phyloP scores from a whole-genome alignment of 2,888 invertebrate genomes.

The Diaperis boleti region DNA sequence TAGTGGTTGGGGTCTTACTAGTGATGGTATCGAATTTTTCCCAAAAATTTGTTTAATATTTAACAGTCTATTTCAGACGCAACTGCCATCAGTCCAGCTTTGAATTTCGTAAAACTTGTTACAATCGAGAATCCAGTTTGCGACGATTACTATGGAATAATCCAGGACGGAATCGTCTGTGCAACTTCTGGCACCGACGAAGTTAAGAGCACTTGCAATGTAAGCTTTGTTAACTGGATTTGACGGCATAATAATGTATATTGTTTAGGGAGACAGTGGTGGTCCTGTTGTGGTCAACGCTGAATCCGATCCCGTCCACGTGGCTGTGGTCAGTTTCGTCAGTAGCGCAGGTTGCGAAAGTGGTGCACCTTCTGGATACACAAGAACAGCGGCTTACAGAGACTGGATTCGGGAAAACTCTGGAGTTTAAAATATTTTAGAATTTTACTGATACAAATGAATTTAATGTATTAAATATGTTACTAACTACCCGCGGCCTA shows the following conservation, averaged over 20 bases:
- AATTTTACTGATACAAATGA: too few relatives aligned
- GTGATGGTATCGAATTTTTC: not conserved
- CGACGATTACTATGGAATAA: not conserved
- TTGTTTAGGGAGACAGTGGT: slow-evolving; percentile 15
- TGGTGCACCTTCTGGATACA: slow-evolving; percentile 7
- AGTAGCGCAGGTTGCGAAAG: not conserved
- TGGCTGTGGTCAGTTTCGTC: slow-evolving; percentile 12
- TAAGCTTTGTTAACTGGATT: slow-evolving; percentile 1
- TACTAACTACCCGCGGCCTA: too few relatives aligned
- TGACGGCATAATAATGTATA: not conserved
- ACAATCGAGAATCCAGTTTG: not conserved
- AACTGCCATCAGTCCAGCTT: not conserved
- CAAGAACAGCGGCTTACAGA: slow-evolving; percentile 4
- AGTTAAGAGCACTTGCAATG: slow-evolving; percentile 5
- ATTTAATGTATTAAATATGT: too few relatives aligned
- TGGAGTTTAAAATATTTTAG: not conserved
- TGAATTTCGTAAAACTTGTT: not conserved
- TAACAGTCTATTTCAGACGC: not conserved
- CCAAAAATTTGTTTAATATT: not conserved
- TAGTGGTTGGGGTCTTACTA: slow-evolving; percentile 13
- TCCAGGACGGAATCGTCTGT: not conserved
- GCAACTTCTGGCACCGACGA: not conserved
- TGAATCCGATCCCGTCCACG: not conserved
- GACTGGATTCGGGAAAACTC: not conserved
- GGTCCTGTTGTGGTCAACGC: slow-evolving; percentile 15